Evolutionary conservation across 37 sponge, comb jelly and placozoan species (phyloP), one percentile per base, ranked within the genome.

Genomic region (Chondrosia reniformis): DNA sequence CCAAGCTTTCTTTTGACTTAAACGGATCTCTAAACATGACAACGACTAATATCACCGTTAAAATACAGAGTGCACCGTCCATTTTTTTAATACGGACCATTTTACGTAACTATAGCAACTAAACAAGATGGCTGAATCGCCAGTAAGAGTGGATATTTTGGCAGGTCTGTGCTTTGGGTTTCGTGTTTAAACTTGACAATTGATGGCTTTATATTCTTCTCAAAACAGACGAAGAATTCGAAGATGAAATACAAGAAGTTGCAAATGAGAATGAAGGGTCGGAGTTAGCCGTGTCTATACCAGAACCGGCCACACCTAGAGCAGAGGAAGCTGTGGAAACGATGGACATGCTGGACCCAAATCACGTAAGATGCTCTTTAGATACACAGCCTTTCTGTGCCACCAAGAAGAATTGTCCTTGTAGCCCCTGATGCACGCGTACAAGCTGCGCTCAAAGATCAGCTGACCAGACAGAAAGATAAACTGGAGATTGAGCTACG

Each of bases 381-480:
- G 33, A 15, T 49, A 15, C 15, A 49, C 15, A 49, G 52, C 15
- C 10, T 49, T 10, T 15, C 76, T 17, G 15, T 63, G 44, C 39
- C 25, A 72, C 24, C 24, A 27, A 74, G 28, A 64, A 39, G 10
- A 52, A 27, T 25, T 19, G 27, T n/a, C 28, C 25, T n/a, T 37
- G 15, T 62, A 96, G 97, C 99, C 99, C 59, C 86, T 98, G 45
- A 95, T 98, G 99, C 67, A 86, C 69, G 99, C 24, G 91, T 98
- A 38, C 99, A 98, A 93, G 92, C 81, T 45, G 99, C 99, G 0
- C 81, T 98, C 19, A 88, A 88, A 41, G 85, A 66, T 10, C 97
- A 98, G 46, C 86, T 98, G 63, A 83, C 80, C 8, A 79, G 87
- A 77, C 97, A 95, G 58, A 85, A 83, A 58, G 99, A 98, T n/a